phyloP scores from a whole-genome alignment of 2,113 vertebrate genomes.

The Nettapus auritus region DNA sequence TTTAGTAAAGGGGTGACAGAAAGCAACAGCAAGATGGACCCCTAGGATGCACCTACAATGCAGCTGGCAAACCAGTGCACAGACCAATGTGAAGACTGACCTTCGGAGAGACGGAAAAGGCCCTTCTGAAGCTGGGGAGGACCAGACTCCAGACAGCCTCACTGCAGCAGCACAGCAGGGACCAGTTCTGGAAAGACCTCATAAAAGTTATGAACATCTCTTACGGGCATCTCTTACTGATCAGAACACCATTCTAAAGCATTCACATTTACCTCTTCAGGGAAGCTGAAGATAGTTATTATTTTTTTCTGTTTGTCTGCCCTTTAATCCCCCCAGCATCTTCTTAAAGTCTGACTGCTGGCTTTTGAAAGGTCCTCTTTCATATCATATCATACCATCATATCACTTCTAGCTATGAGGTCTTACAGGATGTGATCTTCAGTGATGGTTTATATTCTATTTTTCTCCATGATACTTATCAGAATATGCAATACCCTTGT shows the following conservation, averaged over 20 bases:
- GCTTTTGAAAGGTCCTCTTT: background rate
- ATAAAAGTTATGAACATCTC: too few species aligned
- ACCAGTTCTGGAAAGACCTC: background rate
- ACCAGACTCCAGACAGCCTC: background rate
- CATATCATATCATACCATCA: too few species aligned
- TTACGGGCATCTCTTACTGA: background rate
- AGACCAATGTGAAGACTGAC: fast-evolving
- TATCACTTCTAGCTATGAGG: background rate
- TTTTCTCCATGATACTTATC: background rate
- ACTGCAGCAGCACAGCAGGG: background rate
- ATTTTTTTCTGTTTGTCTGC: background rate
- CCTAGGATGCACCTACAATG: background rate
- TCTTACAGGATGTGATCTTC: background rate
- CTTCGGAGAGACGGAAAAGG: fast-evolving
- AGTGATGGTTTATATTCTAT: background rate
- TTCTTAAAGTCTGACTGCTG: background rate
- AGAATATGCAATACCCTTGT: background rate
- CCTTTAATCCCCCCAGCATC: background rate
- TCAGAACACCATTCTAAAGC: background rate
- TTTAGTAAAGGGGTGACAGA: background rate
- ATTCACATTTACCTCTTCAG: background rate
- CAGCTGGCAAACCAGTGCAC: background rate
- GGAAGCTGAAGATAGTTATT: background rate
- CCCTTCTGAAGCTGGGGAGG: background rate
- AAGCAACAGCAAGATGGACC: background rate